Conservation (phyloP, 2,113 vertebrate genomes). For the Gadus chalcogrammus region DNA sequence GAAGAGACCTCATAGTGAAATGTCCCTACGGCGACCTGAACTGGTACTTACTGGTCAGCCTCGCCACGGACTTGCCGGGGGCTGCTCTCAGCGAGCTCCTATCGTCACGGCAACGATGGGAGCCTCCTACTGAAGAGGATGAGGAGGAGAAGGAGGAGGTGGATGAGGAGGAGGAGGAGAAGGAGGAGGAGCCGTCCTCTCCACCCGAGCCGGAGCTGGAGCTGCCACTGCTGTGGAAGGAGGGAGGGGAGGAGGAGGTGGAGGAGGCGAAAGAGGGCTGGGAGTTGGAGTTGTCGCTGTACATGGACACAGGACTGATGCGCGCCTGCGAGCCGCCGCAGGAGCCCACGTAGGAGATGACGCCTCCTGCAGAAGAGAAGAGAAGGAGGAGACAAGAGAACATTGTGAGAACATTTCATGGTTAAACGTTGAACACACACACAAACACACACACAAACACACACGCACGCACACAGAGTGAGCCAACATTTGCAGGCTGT, state of each 20-base stretch:
- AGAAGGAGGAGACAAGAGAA: conserved; percentile 16
- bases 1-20: neutral
- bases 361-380: conserved; percentile 75
- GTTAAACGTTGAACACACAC: too few species aligned
- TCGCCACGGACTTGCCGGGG: conserved; percentile 80
- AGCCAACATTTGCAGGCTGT: too few species aligned
- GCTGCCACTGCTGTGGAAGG: conserved; percentile 62
- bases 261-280: conserved; percentile 70
- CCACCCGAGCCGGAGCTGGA: conserved; percentile 56
- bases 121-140: conserved; percentile 61
- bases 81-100: conserved; percentile 72
- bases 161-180: conserved; percentile 61
- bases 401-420: too few species aligned
- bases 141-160: conserved; percentile 50
- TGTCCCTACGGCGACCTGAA: neutral
- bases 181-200: conserved; percentile 80
- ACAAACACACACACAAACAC: too few species aligned
- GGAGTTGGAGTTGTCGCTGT: conserved; percentile 85
- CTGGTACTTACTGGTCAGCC: conserved; percentile 81
- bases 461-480: too few species aligned
- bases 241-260: conserved; percentile 77
- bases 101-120: conserved; percentile 74
- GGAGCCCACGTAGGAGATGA: conserved; percentile 91
- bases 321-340: conserved; percentile 78
- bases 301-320: conserved; percentile 85